Base-by-base conservation (phyloP, 2,888 invertebrate species). In the Himalopsyche japonica region DNA sequence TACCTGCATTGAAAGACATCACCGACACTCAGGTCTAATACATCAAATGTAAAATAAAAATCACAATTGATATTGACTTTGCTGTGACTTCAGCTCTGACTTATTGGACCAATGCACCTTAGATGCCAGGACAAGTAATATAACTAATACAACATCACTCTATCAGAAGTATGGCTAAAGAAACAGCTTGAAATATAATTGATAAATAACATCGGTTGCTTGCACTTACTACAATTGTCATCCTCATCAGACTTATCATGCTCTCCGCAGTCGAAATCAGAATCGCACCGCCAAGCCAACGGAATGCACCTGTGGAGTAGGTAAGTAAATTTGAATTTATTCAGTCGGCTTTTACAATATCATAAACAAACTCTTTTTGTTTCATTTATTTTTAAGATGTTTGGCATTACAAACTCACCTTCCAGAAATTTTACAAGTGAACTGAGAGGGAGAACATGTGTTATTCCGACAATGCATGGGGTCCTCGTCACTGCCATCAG, bases 401-500 rank as follows among this genome's bases (percentile, higher is more conserved):
- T 4, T 15, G 12, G 43, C 24, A 57, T 20, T n/a, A 10, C 57
- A 37, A n/a, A 64, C 43, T 82, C 81, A 88, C 47, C 92, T 90
- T n/a, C 92, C 92, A 80, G 93, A 92, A 76, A 88, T 87, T 77
- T 90, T 90, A 90, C 95, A 95, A 88, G 92, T 91, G 89, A 94
- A 95, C 90, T 94, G 94, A 84, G 90, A 91, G 6, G 92, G 88
- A 18, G 91, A 91, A 89, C 96, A 96, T 20, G 92, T 91, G 83
- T 90, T 90, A 79, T 90, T 91, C 47, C 91, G 90, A 88, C 95
- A 94, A 88, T 93, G 91, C 87, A 90, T 90, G 84, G 92, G 91
- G 82, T 91, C 89, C 90, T 96, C 96, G 91, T 97, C 96, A 57
- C 93, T 92, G n/a, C 95, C 95, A 91, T 96, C 96, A 79, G 89